These are phyloP conservation scores for Anthoscopus minutus DNA, from an alignment of 2,113 vertebrate genomes.

Conservation along the genomic window DNA sequence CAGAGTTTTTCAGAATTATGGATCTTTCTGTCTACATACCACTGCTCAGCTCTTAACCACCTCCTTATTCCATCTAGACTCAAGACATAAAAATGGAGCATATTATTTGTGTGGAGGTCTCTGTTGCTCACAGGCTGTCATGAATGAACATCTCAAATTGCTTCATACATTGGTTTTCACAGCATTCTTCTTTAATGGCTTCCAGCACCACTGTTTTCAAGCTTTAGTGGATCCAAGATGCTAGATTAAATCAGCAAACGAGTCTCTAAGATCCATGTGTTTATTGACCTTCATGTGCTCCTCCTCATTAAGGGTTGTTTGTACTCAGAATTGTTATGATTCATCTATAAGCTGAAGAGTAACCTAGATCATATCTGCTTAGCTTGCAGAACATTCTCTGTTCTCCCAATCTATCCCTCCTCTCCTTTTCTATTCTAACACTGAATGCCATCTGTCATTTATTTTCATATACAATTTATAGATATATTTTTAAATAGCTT, in stretches of 20 bases:
- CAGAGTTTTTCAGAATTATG: neutral
- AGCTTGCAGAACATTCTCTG: neutral
- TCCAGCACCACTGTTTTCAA: neutral
- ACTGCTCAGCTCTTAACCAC: neutral
- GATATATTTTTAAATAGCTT: neutral
- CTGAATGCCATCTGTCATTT: too few relatives aligned
- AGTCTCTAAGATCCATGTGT: neutral
- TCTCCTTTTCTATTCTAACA: neutral
- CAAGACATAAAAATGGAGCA: neutral
- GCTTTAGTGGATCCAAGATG: neutral
- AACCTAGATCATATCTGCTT: neutral
- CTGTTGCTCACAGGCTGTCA: neutral
- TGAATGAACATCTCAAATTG: neutral
- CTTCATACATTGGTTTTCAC: constrained; percentile 9
- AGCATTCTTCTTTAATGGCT: constrained; percentile 18
- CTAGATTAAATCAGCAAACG: neutral
- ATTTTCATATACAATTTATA: neutral
- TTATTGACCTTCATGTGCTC: neutral
- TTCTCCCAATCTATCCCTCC: neutral
- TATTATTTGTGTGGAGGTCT: constrained; percentile 1
- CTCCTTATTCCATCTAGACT: neutral
- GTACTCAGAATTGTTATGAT: neutral
- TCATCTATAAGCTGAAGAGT: neutral
- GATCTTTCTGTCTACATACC: neutral
- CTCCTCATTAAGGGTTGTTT: neutral